Evolutionary conservation across 2,113 vertebrate species (phyloP).

Genomic region (Onychorhynchus coronatus): DNA sequence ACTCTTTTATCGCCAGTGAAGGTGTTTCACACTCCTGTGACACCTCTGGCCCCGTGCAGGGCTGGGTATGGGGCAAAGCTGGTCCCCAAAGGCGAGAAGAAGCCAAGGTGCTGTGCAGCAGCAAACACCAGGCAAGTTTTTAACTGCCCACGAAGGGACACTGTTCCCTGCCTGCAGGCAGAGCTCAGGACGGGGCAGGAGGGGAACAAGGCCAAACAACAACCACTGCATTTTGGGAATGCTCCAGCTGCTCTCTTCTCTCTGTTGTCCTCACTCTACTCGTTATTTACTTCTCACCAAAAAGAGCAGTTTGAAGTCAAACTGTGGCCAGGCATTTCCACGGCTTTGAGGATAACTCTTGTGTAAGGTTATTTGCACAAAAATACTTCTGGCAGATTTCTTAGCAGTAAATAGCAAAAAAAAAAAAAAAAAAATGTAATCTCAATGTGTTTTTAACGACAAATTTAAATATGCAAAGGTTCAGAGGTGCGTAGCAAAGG

Average conservation of each 20-base stretch:
- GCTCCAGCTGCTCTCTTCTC: background rate
- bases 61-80: background rate
- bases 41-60: fast-evolving
- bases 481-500: background rate
- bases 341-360: background rate
- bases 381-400: background rate
- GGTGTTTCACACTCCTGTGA: fast-evolving
- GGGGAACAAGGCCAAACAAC: fast-evolving
- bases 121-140: fast-evolving
- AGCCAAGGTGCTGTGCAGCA: fast-evolving
- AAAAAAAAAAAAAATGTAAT: fast-evolving
- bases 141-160: fast-evolving
- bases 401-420: background rate
- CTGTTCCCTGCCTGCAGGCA: background rate
- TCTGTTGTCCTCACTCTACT: fast-evolving
- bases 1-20: background rate
- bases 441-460: background rate
- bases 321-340: fast-evolving
- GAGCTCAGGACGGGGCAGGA: background rate
- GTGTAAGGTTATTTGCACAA: fast-evolving
- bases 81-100: fast-evolving
- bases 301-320: fast-evolving
- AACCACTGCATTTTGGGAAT: background rate
- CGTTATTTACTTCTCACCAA: fast-evolving
- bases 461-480: background rate